phyloP scores from a whole-genome alignment of 2,888 invertebrate species.

The Spodoptera exigua region DNA sequence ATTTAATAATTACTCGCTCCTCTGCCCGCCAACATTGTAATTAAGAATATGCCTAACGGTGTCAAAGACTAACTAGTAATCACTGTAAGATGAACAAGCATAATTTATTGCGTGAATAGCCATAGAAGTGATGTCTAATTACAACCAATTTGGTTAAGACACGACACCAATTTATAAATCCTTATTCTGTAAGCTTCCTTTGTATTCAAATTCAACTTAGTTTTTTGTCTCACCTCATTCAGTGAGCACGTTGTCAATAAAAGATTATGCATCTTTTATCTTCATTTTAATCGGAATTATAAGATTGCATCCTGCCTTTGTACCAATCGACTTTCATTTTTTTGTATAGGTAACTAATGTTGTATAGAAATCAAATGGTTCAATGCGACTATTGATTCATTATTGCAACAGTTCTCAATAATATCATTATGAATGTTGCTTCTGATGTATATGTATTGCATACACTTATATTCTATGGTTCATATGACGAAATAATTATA shows the following conservation, averaged over 20 bases:
- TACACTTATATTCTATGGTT: conserved; percentile 37
- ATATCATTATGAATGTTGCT: conserved; percentile 40
- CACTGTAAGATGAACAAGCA: too few relatives aligned
- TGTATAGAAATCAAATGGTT: conserved; percentile 23
- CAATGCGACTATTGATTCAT: conserved; percentile 26
- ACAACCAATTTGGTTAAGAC: conserved; percentile 33
- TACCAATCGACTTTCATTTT: conserved; percentile 33
- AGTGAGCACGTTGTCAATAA: conserved; percentile 8
- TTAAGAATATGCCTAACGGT: too few relatives aligned
- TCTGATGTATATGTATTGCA: conserved; percentile 33
- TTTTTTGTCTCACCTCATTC: conserved; percentile 18
- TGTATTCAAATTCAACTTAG: conserved; percentile 30
- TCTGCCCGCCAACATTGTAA: too few relatives aligned
- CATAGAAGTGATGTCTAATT: not conserved
- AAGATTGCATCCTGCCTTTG: conserved; percentile 1
- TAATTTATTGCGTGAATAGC: too few relatives aligned
- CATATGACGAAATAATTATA: conserved; percentile 39
- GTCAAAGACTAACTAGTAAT: too few relatives aligned
- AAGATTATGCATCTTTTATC: not conserved
- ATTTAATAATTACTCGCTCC: too few relatives aligned
- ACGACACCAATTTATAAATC: conserved; percentile 25
- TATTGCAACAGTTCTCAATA: conserved; percentile 46
- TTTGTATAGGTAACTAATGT: conserved; percentile 22
- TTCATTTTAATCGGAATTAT: conserved; percentile 5
- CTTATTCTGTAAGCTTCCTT: conserved; percentile 26